Evolutionary conservation across 2,113 vertebrate species (phyloP).

Genomic region (Centropus unirufus): DNA sequence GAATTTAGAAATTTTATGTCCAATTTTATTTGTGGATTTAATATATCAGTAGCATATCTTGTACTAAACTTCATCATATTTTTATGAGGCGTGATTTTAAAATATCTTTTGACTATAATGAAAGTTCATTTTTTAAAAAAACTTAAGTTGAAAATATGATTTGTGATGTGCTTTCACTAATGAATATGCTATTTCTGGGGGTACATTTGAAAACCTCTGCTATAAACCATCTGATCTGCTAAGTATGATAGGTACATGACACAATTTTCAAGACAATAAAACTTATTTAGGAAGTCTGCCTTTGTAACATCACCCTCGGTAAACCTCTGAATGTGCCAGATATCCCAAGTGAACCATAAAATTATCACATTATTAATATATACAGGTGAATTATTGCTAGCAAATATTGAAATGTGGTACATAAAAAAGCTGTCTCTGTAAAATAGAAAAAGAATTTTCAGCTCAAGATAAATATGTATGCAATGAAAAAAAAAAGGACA

Average conservation of each 20-base stretch:
- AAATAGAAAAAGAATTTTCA: not conserved
- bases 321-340: not conserved
- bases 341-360: not conserved
- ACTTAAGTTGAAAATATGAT: not conserved
- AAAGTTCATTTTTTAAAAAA: slow-evolving; percentile 18
- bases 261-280: not conserved
- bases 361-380: not conserved
- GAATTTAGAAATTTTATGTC: not conserved
- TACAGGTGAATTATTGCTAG: not conserved
- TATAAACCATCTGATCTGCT: not conserved
- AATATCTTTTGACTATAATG: not conserved
- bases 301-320: not conserved
- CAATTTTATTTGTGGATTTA: not conserved
- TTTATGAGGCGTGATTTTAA: not conserved
- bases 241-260: not conserved
- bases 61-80: not conserved
- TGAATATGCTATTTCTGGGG: not conserved
- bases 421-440: not conserved
- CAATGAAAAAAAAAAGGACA: not conserved
- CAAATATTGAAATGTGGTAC: not conserved
- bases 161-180: not conserved
- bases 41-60: not conserved
- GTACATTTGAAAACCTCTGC: not conserved
- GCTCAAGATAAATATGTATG: not conserved
- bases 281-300: not conserved